Base-by-base conservation (phyloP, 2,888 invertebrate genomes). In the Rhogogaster chlorosoma region DNA sequence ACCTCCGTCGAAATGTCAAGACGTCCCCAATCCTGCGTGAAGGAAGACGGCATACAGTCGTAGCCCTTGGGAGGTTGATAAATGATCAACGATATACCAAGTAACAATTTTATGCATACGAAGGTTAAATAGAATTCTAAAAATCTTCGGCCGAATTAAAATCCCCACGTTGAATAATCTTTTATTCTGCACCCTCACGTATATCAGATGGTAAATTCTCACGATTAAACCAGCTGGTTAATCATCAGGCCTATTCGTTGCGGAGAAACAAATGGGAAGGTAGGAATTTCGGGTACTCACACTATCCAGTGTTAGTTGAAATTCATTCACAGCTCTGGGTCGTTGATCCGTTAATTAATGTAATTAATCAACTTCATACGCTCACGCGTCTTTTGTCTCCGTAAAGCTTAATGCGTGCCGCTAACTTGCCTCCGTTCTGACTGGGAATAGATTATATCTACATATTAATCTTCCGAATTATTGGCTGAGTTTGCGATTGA, bases 301-400 rank as follows among this genome's bases (percentile, higher is more conserved):
- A 26, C 26, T 3, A 73, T 22, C 73, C 42, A 18, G 29, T 18
- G 15, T 32, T 29, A 49, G 77, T 49, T 45, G 29, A 29, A 49
- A 49, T 77, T 49, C 57, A 38, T 80, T 80, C 80, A 61, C 61
- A 61, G n/a, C 61, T 61, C 61, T 38, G 57, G 29, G 32, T 61
- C n/a, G 38, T 36, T 61, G 38, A 38, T 80, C 61, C 61, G 38
- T 22, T 61, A 61, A 80, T 80, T 61, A 57, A 36, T n/a, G 38
- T 38, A 38, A 80, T 61, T 36, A 61, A 57, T 80, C 61, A 80
- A 80, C 61, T 61, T 80, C n/a, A n/a, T 80, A 10, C 45, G 32
- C 18, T 67, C 18, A 67, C 67, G 67, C 29, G 32, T 49, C 32
- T 32, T 49, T 18, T 6, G 29, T 29, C 49, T 18, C 32, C 77